Evolutionary conservation across 2,797 vertebrate genomes (phyloP), one percentile per base, ranked within the genome.

Genomic region (Thripadectes ignobilis): DNA sequence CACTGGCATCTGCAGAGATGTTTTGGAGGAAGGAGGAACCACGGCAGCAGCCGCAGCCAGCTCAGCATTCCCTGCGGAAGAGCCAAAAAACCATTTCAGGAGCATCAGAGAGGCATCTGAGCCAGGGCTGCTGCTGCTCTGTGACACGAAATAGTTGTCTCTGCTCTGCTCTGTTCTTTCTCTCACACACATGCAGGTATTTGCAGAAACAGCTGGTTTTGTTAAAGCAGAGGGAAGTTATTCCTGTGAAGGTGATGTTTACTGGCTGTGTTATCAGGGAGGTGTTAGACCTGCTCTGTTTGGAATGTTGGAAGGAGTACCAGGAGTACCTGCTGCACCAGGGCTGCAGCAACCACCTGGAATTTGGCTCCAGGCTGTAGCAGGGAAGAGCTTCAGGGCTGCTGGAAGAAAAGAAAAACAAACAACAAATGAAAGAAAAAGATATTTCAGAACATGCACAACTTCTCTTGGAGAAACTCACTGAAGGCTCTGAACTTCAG

Each of bases 41-140:
- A 1, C 0, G 1, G 61, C 48, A 67, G 41, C 0, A 19, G 18
- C 51, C 51, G 66, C 5, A 6, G 51, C 29, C 45, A 34, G 38
- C 51, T 54, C 57, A 19, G 30, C 36, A 19, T 7, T 30, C 22
- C 29, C 48, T 34, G 30, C 27, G 52, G 34, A 43, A 51, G 26
- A 52, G 36, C 38, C 17, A 63, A 17, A 24, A 81, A 81, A 18
- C 4, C 13, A 5, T 62, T 45, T 24, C 34, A 58, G 48, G 20
- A 72, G 38, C 38, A 75, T 12, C 29, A 55, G 48, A 39, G 46
- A 32, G 27, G 55, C 46, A 9, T 62, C 78, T 29, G 36, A 80
- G 77, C n/a, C 58, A 41, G 39, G 27, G 41, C 61, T 68, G 71
- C 61, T 63, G 34, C 41, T 63, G 65, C 19, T 62, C 24, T 21